Percentiles rank a stretch among this genome's conserved stretches.
Conservation (phyloP, 2,888 invertebrate species). For the Acleris cristana region DNA sequence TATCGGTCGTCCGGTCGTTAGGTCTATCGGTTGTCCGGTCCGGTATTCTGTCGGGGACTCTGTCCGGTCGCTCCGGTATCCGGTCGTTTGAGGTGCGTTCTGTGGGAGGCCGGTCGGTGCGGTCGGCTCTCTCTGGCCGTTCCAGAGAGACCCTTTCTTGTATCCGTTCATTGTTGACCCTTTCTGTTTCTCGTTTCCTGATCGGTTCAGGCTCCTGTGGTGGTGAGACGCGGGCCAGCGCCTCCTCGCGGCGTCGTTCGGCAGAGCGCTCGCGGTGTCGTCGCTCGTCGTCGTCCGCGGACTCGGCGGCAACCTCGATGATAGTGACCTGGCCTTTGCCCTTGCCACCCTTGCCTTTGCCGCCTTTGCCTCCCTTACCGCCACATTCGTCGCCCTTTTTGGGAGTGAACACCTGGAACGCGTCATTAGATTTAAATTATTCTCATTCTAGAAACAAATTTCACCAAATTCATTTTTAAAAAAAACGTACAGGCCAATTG, state of each 20-base stretch:
- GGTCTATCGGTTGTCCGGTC: slow-evolving; percentile 48
- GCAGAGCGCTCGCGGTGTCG: slow-evolving; percentile 65
- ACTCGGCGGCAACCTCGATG: slow-evolving; percentile 81
- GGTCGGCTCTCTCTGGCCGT: slow-evolving; percentile 39
- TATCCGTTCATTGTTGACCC: slow-evolving; percentile 48
- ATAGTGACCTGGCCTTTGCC: slow-evolving; percentile 89
- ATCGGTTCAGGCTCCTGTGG: slow-evolving; percentile 59
- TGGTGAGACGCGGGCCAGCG: slow-evolving; percentile 67
- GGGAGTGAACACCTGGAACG: slow-evolving; percentile 75
- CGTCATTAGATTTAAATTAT: slow-evolving; percentile 13
- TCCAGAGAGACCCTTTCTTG: slow-evolving; percentile 40
- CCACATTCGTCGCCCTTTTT: slow-evolving; percentile 87
- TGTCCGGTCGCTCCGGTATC: slow-evolving; percentile 43
- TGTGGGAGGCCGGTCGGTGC: slow-evolving; percentile 42
- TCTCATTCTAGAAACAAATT: too few relatives aligned
- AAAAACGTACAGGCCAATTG: too few relatives aligned
- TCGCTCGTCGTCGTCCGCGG: slow-evolving; percentile 72
- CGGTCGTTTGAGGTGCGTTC: slow-evolving; percentile 52
- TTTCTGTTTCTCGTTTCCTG: slow-evolving; percentile 51
- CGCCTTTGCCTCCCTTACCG: slow-evolving; percentile 88
- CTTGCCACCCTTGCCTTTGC: slow-evolving; percentile 89
- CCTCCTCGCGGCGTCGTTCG: slow-evolving; percentile 68
- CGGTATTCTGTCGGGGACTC: slow-evolving; percentile 38
- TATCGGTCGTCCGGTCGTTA: slow-evolving; percentile 49
- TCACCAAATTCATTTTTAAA: too few relatives aligned